Evolutionary conservation across 1,140 invertebrate genomes (phyloP), one percentile per base, ranked within the genome.

Genomic region (Drosophila grimshawi): DNA sequence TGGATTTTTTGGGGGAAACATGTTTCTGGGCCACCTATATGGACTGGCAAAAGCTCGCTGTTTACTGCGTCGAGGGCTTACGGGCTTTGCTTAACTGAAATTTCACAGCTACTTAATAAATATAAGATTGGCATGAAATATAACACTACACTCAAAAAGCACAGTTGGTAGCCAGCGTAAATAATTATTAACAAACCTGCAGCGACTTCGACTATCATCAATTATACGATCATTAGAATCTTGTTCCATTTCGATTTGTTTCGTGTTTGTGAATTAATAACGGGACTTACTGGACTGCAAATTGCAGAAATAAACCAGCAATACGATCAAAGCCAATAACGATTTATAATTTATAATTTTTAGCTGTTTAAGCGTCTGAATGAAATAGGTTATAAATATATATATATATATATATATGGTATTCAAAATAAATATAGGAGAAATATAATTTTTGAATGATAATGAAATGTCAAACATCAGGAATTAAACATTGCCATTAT

Each of bases 1-100:
- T 86, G 78, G 68, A 45, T 67, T 59, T 57, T 62, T 55, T 66
- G 75, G 62, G 65, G 49, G 53, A 80, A 86, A 86, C 82, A 83
- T 72, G 80, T 88, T 86, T 86, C 29, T 66, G 43, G 48, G 61
- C 48, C 64, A 62, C 70, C 64, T 80, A 69, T 76, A 33, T 19
- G 27, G 62, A 56, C 43, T 48, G 62, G 35, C 39, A 59, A 57
- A 62, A 32, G 19, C 46, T 35, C 41, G 19, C 52, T 43, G 19
- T 1, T 19, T 19, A 19, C 19, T 19, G 19, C 19, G 19, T 19
- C 19, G 29, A 11, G 35, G 51, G 19, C 3, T 30, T 61, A n/a
- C 39, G 10, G 29, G n/a, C 8, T 63, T 70, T 59, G 6, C 8
- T 55, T 59, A 53, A 59, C 45, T 70, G 27, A 57, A 70, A 75